Conservation (phyloP, 2,888 invertebrate species). For the Lymantria monacha region DNA sequence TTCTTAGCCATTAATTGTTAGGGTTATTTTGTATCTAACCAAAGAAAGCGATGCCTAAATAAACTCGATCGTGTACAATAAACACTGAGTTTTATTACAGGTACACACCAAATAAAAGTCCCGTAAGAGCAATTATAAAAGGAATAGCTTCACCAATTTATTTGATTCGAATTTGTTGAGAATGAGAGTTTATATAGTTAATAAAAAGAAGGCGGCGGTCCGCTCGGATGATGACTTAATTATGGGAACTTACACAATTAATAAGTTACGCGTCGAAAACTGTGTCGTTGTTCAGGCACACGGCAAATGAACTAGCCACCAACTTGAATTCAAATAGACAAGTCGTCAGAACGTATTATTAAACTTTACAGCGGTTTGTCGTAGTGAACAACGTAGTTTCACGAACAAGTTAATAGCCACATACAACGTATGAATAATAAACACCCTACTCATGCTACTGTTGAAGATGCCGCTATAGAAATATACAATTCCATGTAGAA, state of each 20-base stretch:
- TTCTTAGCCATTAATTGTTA: too few species aligned
- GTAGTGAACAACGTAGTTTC: too few species aligned
- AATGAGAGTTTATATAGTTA: conserved; percentile 31
- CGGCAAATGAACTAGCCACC: not conserved
- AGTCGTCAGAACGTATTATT: not conserved
- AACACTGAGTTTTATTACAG: conserved; percentile 29
- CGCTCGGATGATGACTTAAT: conserved; percentile 34
- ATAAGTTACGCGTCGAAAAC: conserved; percentile 10
- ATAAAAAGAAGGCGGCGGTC: conserved; percentile 23
- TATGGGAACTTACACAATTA: conserved; percentile 41
- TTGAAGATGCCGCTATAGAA: too few species aligned
- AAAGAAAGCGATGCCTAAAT: not conserved
- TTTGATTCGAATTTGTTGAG: conserved; percentile 30
- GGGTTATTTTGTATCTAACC: not conserved
- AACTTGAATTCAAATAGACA: not conserved
- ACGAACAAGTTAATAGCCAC: not conserved
- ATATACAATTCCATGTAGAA: too few species aligned
- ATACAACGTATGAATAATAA: not conserved
- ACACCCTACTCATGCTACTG: not conserved
- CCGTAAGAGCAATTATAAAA: conserved; percentile 32
- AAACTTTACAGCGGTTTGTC: too few species aligned
- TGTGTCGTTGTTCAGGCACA: conserved; percentile 2
- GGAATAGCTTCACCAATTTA: conserved; percentile 33
- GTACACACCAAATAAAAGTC: conserved; percentile 24
- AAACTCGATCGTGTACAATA: conserved; percentile 15